Base-by-base conservation (phyloP, 2,113 vertebrate species). In the Heliornis fulica region DNA sequence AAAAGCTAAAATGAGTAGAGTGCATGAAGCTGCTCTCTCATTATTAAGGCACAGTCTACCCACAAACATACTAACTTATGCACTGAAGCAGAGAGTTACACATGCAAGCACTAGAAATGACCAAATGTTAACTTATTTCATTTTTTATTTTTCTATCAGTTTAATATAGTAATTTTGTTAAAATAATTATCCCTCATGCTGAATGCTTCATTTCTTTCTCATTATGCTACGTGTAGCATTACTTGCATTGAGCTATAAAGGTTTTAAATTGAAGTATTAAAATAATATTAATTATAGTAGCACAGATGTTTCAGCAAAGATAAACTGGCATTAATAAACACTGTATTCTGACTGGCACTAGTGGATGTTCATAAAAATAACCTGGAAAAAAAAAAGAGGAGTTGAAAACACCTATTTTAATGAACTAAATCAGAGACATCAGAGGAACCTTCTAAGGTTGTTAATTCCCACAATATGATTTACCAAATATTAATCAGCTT, bases 281-380 rank as follows among this genome's bases (percentile, higher is more conserved):
- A 97, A 93, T 87, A 90, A 70, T 71, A 95, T 86, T 89, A 93
- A 94, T 95, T 96, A 90, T 75, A 81, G 43, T 16, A 87, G 71
- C 56, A 93, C 92, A 96, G 90, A 89, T 95, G 93, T 95, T 96
- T 90, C 69, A 93, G 64, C 72, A 64, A 70, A 93, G 90, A 94
- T 93, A 96, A 96, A 88, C 2, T 60, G 43, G 21, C 75, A 80
- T 76, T 89, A 94, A 88, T 78, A 77, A 90, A 94, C 29, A 38
- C 19, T 61, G 38, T 29, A 66, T 88, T 92, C 70, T 92, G 79
- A 83, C 2, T 94, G 71, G 68, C 23, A 66, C 29, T 32, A 65
- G 50, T 5, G 85, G 63, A 63, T 0, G 0, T 43, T 80, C 60
- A 83, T n/a, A 85, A 90, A 91, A 93, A 90, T 64, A 89, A 74